Evolutionary conservation across 2,888 invertebrate genomes (phyloP), one percentile per base, ranked within the genome.

Genomic region (Mimumesa dahlbomi): DNA sequence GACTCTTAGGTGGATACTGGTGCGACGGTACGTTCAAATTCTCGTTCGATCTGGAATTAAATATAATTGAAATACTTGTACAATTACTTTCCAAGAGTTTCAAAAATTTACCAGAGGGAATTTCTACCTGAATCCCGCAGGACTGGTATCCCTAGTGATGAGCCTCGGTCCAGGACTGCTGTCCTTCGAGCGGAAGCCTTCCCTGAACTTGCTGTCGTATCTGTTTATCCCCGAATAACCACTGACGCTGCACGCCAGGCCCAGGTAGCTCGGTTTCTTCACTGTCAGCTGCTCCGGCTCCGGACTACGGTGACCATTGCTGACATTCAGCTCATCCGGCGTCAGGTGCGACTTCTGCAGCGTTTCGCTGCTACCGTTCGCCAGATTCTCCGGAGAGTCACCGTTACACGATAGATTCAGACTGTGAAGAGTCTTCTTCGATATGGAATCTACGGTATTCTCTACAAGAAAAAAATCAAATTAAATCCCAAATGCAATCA

Each of bases 181-280:
- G 73, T 89, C 89, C 77, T 89, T 85, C 52, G 89, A 89, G n/a
- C 89, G 82, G 62, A 89, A 89, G 36, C 94, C 94, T 85, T 95
- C 94, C 11, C 95, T 91, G 34, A 94, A 90, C 85, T 95, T 94
- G 0, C 96, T 95, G 89, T 96, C 95, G 92, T 96, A 97, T 64
- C 96, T 95, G 4, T 95, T 96, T 61, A 95, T 92, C 81, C 95
- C 95, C 3, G 95, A 95, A 88, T 97, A 97, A 2, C 97, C 97
- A 90, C 95, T 96, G 53, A 97, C 96, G 16, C 96, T 96, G 88
- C 97, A 96, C 52, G 97, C 96, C 70, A 97, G 90, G 83, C 95
- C 96, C 59, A 97, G 90, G 88, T 97, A 97, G 62, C 96, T 96
- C 0, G 97, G 97, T 85, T 96, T 94, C 87, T 95, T 95, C 63